Base-by-base conservation (phyloP, 2,888 invertebrate genomes). In the Brassicogethes aeneus region DNA sequence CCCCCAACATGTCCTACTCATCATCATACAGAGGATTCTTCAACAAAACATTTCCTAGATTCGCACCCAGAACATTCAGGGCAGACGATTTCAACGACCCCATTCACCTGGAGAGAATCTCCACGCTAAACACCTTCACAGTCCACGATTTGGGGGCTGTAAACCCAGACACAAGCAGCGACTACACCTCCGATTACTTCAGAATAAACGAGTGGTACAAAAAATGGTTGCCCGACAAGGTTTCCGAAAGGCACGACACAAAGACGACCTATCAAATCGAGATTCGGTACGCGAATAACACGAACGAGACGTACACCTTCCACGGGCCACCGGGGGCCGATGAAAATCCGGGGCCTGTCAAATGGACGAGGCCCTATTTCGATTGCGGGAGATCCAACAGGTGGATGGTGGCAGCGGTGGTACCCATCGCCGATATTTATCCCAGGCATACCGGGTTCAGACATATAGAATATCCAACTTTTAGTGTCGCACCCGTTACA, bases 1-100 rank as follows among this genome's bases (percentile, higher is more conserved):
- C 95, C 2, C 91, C 93, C 0, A 93, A 96, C 58, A 85, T 83
- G 71, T 91, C 92, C 0, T 97, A 94, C 59, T 87, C 94, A 0
- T 88, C 95, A 0, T 94, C 92, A 2, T 95, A 93, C 62, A 75
- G 89, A 65, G 93, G 93, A 15, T 92, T 94, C 70, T 95, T 95
- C 73, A 97, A 97, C 64, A 92, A 89, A 66, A 96, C 96, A 0
- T 78, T 96, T 68, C 89, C 90, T 0, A 51, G 57, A 47, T 97
- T 96, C 68, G 97, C 94, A 0, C 96, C 96, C 0, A 76, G 94
- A 61, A 91, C 95, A 0, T 93, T 80, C 64, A 76, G 93, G 46
- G 79, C 85, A 17, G 93, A 94, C 62, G 93, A 94, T 66, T 94
- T 92, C 59, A 93, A 93, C 62, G 95, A 97, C 66, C 94, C 96